These are phyloP conservation scores for Perodicticus potto DNA, from an alignment of 2,797 vertebrate species.

Conservation along the genomic window DNA sequence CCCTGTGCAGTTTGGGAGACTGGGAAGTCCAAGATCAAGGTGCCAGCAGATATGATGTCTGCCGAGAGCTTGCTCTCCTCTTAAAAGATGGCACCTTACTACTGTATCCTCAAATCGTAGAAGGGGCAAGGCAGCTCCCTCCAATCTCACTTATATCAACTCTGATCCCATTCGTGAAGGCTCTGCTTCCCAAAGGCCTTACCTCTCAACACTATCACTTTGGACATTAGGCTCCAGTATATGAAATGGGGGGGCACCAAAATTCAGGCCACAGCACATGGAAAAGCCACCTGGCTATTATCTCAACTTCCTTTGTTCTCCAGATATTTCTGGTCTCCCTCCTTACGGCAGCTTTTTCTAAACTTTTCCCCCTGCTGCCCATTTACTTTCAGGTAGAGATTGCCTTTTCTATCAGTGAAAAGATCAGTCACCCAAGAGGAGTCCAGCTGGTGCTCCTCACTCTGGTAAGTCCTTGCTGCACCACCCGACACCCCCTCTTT, in stretches of 20 bases:
- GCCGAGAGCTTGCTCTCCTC: background rate
- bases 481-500: background rate
- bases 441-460: background rate
- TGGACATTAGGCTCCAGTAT: background rate
- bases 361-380: accelerated
- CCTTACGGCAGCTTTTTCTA: background rate
- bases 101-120: background rate
- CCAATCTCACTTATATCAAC: background rate
- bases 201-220: background rate
- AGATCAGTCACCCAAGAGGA: background rate
- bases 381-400: background rate
- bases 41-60: background rate
- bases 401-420: background rate
- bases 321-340: background rate
- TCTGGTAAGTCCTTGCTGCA: background rate
- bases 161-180: background rate
- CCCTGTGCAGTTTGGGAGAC: background rate
- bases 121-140: background rate
- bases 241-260: background rate
- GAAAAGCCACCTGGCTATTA: background rate
- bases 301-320: background rate
- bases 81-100: background rate
- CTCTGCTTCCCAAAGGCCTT: background rate
- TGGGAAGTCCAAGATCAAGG: background rate
- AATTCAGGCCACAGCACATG: too few species aligned